phyloP scores from a whole-genome alignment of 2,113 vertebrate genomes.

The Phyllostomus hastatus region DNA sequence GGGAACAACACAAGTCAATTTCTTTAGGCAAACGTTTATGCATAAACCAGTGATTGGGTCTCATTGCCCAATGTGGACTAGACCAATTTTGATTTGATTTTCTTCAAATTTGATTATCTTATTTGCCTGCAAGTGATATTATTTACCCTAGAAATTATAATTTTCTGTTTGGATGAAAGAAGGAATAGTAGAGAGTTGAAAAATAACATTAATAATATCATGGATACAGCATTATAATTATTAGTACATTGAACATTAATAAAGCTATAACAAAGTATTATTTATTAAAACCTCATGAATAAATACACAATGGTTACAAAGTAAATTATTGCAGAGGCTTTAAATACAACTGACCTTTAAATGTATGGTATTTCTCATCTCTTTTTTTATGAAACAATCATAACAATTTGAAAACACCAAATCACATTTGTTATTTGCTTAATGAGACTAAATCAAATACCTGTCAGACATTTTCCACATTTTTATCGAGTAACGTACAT shows the following conservation, averaged over 20 bases:
- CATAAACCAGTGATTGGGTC: background rate
- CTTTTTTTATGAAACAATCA: constrained; percentile 61
- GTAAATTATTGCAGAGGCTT: constrained; percentile 55
- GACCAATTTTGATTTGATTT: background rate
- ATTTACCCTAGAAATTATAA: constrained; percentile 50
- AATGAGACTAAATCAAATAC: background rate
- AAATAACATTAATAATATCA: background rate
- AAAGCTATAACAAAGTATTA: background rate
- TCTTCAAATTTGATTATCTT: constrained; percentile 33
- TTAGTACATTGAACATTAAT: background rate
- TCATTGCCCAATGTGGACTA: background rate
- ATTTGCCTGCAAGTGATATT: constrained; percentile 57
- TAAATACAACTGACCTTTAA: constrained; percentile 65
- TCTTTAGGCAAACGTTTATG: background rate
- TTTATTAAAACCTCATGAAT: background rate
- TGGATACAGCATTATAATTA: background rate
- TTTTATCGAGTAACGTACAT: background rate
- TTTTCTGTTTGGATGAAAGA: constrained; percentile 44
- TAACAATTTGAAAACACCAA: background rate
- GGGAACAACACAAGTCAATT: background rate
- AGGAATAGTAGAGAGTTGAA: constrained; percentile 4
- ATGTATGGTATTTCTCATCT: constrained; percentile 65
- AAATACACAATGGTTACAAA: constrained; percentile 10
- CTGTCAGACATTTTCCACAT: background rate
- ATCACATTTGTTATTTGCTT: background rate